phyloP scores from a whole-genome alignment of 2,113 vertebrate genomes.

The Taurulus bubalis region DNA sequence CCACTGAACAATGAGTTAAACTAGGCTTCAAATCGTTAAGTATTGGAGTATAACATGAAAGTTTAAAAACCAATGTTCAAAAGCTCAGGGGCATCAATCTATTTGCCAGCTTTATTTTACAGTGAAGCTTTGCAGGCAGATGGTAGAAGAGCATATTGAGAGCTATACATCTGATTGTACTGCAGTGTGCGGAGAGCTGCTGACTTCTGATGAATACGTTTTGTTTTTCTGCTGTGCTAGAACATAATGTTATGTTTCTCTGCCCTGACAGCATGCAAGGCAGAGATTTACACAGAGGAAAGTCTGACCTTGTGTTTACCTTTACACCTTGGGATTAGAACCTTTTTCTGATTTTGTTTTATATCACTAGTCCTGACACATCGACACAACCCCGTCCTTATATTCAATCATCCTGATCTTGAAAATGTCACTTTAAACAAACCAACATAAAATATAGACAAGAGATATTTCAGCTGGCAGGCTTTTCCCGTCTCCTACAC shows the following conservation, averaged over 20 bases:
- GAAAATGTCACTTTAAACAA: background rate
- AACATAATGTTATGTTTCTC: conserved; percentile 1
- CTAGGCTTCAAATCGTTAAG: background rate
- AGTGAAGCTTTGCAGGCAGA: conserved; percentile 6
- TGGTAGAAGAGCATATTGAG: conserved; percentile 13
- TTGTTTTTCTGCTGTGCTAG: conserved; percentile 25
- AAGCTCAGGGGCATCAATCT: background rate
- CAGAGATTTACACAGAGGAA: conserved; percentile 2
- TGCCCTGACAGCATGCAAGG: background rate
- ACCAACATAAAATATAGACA: background rate
- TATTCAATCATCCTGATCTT: background rate
- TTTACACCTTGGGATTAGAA: conserved; percentile 15
- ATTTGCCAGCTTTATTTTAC: conserved; percentile 5
- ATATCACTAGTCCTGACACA: conserved; percentile 5
- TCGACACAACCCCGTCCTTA: background rate
- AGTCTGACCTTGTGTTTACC: conserved; percentile 43
- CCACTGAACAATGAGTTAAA: too few species aligned
- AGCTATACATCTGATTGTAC: conserved; percentile 14
- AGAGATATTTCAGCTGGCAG: conserved; percentile 5
- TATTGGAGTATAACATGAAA: background rate
- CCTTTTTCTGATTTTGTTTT: conserved; percentile 10
- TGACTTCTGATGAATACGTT: conserved; percentile 34
- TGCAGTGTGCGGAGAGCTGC: background rate
- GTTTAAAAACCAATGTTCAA: background rate
- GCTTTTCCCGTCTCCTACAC: background rate